phyloP scores from a whole-genome alignment of 1,140 invertebrate genomes.

The Heliconius congener region DNA sequence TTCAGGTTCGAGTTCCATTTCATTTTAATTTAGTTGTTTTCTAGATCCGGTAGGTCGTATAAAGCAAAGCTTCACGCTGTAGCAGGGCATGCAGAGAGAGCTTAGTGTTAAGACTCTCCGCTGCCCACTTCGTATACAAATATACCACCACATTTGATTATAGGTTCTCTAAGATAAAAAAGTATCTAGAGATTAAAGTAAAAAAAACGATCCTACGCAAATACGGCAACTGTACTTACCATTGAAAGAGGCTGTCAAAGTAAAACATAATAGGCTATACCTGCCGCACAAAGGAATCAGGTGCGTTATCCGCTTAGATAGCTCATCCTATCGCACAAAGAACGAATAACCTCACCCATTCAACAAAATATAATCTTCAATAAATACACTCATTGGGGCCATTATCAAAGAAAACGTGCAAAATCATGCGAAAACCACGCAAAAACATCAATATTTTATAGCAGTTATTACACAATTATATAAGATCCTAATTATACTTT shows the following conservation, averaged over 20 bases:
- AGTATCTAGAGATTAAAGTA: not conserved
- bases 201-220: constrained; percentile 53
- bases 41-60: too few relatives aligned
- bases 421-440: constrained; percentile 53
- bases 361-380: constrained; percentile 66
- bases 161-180: not conserved
- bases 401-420: constrained; percentile 46
- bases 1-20: too few relatives aligned
- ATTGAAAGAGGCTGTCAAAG: constrained; percentile 39
- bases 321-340: constrained; percentile 59
- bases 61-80: too few relatives aligned
- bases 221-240: constrained; percentile 54
- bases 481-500: constrained; percentile 25
- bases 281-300: constrained; percentile 63
- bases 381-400: constrained; percentile 45
- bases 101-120: too few relatives aligned
- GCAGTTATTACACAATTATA: constrained; percentile 63
- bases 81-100: too few relatives aligned
- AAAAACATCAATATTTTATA: constrained; percentile 54
- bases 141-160: too few relatives aligned
- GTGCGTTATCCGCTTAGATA: constrained; percentile 67
- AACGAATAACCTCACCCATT: constrained; percentile 60
- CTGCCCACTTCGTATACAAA: too few relatives aligned
- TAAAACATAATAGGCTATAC: constrained; percentile 48
- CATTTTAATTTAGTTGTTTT: too few relatives aligned